These are phyloP conservation scores for Pangasius djambal DNA, from an alignment of 2,797 vertebrate genomes.

Conservation along the genomic window DNA sequence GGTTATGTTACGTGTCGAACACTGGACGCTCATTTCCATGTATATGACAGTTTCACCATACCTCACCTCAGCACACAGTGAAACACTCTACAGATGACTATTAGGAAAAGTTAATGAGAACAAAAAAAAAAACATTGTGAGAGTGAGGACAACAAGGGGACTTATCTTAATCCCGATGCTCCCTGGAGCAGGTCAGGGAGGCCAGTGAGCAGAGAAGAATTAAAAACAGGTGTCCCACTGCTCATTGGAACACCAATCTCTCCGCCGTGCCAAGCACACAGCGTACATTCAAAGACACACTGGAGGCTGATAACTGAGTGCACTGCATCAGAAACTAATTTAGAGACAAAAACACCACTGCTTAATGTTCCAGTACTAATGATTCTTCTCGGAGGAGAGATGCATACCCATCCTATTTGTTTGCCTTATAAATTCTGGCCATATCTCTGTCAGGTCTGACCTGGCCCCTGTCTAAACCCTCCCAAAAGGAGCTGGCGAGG, in stretches of 20 bases:
- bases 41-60: conserved; percentile 14
- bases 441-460: conserved; percentile 44
- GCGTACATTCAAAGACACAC: conserved; percentile 36
- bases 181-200: conserved; percentile 49
- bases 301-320: conserved; percentile 47
- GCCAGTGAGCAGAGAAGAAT: conserved; percentile 40
- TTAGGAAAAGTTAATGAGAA: conserved; percentile 53
- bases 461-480: conserved; percentile 12
- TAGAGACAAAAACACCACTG: conserved; percentile 53
- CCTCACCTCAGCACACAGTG: background rate
- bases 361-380: conserved; percentile 59
- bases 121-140: conserved; percentile 19
- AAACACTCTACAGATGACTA: conserved; percentile 39
- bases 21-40: conserved; percentile 10
- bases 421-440: conserved; percentile 41
- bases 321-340: conserved; percentile 53
- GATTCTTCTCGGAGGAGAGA: conserved; percentile 51
- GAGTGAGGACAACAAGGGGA: conserved; percentile 40
- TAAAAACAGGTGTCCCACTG: conserved; percentile 51
- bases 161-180: conserved; percentile 55
- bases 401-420: conserved; percentile 36
- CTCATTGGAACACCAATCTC: conserved; percentile 12
- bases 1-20: conserved; percentile 12
- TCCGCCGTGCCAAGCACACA: background rate
- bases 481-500: conserved; percentile 29